Conservation (phyloP, 2,113 vertebrate genomes). For the Pampusana beccarii region DNA sequence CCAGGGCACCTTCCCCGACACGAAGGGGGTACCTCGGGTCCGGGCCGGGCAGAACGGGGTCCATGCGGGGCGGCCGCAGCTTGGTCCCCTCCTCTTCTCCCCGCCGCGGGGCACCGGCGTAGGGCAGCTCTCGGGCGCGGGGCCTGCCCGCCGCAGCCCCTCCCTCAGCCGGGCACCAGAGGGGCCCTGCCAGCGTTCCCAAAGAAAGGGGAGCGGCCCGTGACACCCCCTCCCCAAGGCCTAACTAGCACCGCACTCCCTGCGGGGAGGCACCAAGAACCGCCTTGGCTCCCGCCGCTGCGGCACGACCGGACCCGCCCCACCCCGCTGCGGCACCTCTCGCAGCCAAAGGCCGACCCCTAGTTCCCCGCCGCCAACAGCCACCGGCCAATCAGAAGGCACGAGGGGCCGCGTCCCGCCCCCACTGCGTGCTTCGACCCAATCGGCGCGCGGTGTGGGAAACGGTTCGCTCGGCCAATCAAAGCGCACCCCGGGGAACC, state of each 20-base stretch:
- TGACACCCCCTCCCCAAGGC: no score
- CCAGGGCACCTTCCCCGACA: background rate
- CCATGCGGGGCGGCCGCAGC: background rate
- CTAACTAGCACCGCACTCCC: background rate
- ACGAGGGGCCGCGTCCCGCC: fast-evolving
- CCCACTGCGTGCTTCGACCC: fast-evolving
- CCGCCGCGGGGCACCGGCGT: background rate
- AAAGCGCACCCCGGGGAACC: background rate
- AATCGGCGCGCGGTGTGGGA: background rate
- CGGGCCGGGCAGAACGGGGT: background rate
- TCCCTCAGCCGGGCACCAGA: background rate
- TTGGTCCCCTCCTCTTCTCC: background rate
- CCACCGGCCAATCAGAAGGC: background rate
- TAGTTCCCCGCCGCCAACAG: fast-evolving
- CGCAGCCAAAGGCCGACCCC: no score
- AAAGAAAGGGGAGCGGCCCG: fast-evolving
- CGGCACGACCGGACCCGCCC: background rate
- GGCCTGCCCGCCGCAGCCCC: background rate
- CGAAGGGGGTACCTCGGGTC: conserved; percentile 63
- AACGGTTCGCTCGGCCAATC: background rate
- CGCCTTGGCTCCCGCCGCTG: background rate
- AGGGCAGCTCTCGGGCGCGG: background rate
- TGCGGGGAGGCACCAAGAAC: no score
- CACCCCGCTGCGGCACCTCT: background rate
- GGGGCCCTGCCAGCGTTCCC: background rate